Base-by-base conservation (phyloP, 2,113 vertebrate genomes). In the Zosterops hypoxanthus region DNA sequence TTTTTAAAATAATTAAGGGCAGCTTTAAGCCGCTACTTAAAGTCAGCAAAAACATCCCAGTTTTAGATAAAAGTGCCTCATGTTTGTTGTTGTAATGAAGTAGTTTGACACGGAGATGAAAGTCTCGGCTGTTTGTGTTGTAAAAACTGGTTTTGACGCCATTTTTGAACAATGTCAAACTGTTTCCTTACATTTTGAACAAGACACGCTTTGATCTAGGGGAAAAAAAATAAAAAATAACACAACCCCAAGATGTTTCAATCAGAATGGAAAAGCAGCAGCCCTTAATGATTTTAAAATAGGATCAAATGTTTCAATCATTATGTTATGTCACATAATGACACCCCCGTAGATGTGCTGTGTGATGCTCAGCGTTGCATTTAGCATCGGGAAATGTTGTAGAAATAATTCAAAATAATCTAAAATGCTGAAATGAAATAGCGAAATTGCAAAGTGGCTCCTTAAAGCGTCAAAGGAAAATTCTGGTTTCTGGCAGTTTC, bases 1-100 rank as follows among this genome's bases (percentile, higher is more conserved):
- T 90, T 94, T 95, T 92, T 36, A 52, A 78, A 92, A 95, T 96
- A 96, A 97, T 96, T 92, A 96, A 95, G 92, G 91, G 92, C 94
- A 92, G 80, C 59, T 61, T 28, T 61, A 28, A 61, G 59, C 95
- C 85, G 86, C 91, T 96, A 68, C 89, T 95, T 95, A 78, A 82
- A 94, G 92, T 78, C 86, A 44, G 53, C 77, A 21, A 41, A 91
- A 91, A 44, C 94, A 94, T 95, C 73, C 83, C 22, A 4, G 47
- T 92, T 89, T 33, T 22, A 95, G 95, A 96, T 96, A 28, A 95
- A 95, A 96, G 94, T 56, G 89, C 86, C 86, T 84, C 1, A 6
- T 79, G 88, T 92, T 95, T 96, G 91, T 92, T 81, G 92, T 92
- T 86, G 92, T 95, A 96, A 95, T 84, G 92, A 95, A 91, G 83